Conservation (phyloP, 2,888 invertebrate species). For the Nezara viridula region DNA sequence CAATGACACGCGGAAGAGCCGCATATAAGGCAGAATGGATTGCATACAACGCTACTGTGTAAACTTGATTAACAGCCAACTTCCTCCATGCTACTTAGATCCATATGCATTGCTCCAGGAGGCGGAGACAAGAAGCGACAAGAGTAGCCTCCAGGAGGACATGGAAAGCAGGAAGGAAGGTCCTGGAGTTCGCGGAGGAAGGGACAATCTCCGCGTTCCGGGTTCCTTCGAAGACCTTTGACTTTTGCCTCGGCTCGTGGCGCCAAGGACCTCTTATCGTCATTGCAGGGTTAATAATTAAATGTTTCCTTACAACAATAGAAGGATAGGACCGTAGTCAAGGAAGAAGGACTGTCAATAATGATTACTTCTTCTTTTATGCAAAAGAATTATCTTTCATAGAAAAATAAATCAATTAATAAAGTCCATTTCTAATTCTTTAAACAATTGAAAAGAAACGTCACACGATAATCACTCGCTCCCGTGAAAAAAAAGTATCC, state of each 20-base stretch:
- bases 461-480: no score
- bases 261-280: slow-evolving; percentile 6
- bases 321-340: neutral
- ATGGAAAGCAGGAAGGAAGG: slow-evolving; percentile 17
- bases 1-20: neutral
- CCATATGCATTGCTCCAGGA: neutral
- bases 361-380: neutral
- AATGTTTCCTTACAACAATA: neutral
- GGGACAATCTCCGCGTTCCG: neutral
- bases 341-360: neutral
- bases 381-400: neutral
- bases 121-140: neutral
- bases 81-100: neutral
- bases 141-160: neutral
- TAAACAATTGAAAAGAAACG: no score
- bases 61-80: neutral
- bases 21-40: neutral
- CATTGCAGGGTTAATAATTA: neutral
- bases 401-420: no score
- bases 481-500: no score
- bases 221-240: neutral
- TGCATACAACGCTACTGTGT: slow-evolving; percentile 6
- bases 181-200: neutral
- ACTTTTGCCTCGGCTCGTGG: slow-evolving; percentile 1
- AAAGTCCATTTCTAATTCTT: no score